Base-by-base conservation (phyloP, 2,797 vertebrate species). In the Tarsius wallacei region DNA sequence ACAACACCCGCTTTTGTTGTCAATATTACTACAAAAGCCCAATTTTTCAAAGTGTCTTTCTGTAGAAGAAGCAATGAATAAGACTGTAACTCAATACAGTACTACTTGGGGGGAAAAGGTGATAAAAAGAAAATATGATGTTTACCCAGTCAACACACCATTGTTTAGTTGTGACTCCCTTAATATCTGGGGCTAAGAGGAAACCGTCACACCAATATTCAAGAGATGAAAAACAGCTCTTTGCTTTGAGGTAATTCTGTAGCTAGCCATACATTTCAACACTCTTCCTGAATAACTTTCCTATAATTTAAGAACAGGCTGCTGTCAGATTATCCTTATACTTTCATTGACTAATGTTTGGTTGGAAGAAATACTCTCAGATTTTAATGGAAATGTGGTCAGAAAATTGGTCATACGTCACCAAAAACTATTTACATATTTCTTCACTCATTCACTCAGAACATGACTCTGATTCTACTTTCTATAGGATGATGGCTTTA, bases 1-100 rank as follows among this genome's bases (percentile, higher is more conserved):
- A 98, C 96, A 97, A 90, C 97, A 97, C 81, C 89, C 93, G 87
- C 10, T 16, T 97, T 97, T 95, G 64, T 86, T 96, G 98, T 95
- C 96, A 95, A 64, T 87, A 95, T 55, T 77, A 49, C 42, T 97
- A 73, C 81, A 96, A 90, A 97, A 93, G 2, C 6, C 49, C 70
- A 78, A 55, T 80, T 97, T 96, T 95, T 87, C 84, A 96, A 86
- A 59, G 2, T 71, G 28, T 76, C 91, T 98, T 97, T 96, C 96
- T 95, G 63, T 26, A 91, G 88, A 71, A 96, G n/a, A 33, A 93
- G 95, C 90, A 19, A 81, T 93, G 88, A 89, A 96, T 96, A 53
- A 78, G 87, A 42, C 70, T 98, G 59, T 91, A 96, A 96, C 94
- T 90, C 89, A 97, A 97, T 95, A 73, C 22, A 89, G 84, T 73